phyloP scores from a whole-genome alignment of 2,888 invertebrate species.

The Palloptera scutellata region DNA sequence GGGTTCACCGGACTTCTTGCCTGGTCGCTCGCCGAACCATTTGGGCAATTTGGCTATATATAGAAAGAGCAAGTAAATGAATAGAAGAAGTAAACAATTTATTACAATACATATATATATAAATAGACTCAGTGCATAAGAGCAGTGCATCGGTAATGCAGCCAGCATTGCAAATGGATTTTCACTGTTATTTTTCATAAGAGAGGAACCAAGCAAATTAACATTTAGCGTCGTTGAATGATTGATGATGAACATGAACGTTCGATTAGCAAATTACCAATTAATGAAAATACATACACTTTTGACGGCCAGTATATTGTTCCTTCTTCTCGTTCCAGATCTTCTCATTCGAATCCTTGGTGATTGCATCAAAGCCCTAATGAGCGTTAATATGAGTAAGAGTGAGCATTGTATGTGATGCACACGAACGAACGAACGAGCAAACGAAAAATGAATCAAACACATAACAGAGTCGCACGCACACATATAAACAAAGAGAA shows the following conservation, averaged over 20 bases:
- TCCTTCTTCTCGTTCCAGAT: slow-evolving; percentile 87
- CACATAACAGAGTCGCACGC: slow-evolving; percentile 34
- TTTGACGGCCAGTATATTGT: slow-evolving; percentile 88
- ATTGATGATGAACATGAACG: slow-evolving; percentile 2
- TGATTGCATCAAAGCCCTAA: slow-evolving; percentile 85
- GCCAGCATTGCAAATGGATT: neutral
- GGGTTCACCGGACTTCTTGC: slow-evolving; percentile 88
- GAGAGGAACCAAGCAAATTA: slow-evolving; percentile 32
- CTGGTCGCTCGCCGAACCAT: slow-evolving; percentile 95
- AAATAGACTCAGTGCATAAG: slow-evolving; percentile 4
- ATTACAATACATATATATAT: neutral
- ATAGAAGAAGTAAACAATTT: neutral
- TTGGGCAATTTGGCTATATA: slow-evolving; percentile 86
- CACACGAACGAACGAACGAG: slow-evolving; percentile 21
- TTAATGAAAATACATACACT: slow-evolving; percentile 72
- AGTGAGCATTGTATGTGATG: neutral
- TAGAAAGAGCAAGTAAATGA: slow-evolving; percentile 10
- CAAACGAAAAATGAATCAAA: slow-evolving; percentile 14
- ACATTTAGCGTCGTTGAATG: slow-evolving; percentile 15
- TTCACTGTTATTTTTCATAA: neutral
- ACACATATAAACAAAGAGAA: slow-evolving; percentile 34
- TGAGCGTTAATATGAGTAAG: slow-evolving; percentile 30
- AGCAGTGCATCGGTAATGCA: slow-evolving; percentile 6
- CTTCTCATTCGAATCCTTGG: slow-evolving; percentile 87
- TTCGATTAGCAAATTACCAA: neutral